Conservation (phyloP, 2,888 invertebrate genomes). For the Eudasyphora cyanicolor region DNA sequence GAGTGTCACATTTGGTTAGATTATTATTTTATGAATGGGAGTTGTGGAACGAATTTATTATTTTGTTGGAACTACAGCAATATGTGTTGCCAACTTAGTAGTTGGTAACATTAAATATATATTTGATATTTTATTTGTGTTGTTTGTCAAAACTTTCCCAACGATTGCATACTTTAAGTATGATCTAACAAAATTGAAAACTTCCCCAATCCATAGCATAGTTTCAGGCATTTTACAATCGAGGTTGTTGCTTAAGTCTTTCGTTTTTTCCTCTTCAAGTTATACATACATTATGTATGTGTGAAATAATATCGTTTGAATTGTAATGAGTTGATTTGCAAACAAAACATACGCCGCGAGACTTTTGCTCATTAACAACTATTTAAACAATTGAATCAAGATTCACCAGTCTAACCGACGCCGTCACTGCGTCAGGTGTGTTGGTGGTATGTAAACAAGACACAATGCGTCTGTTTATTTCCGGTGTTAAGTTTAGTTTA, state of each 20-base stretch:
- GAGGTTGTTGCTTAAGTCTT: constrained; percentile 41
- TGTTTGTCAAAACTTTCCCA: no score
- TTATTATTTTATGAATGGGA: no score
- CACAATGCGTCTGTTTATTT: constrained; percentile 30
- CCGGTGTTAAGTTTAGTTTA: constrained; percentile 40
- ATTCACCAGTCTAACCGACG: constrained; percentile 21
- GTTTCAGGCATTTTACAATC: background rate
- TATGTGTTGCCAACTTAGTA: no score
- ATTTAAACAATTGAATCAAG: constrained; percentile 43
- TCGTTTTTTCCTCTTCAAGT: background rate
- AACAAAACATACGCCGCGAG: background rate
- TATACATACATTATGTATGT: background rate
- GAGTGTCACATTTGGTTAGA: no score
- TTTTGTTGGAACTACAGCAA: no score
- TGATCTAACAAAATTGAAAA: background rate
- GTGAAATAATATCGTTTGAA: background rate
- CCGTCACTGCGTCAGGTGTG: background rate
- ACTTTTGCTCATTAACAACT: background rate
- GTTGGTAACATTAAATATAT: no score
- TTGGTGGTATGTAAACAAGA: constrained; percentile 1
- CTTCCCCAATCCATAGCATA: constrained; percentile 1
- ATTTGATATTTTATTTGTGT: no score
- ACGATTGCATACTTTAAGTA: constrained; percentile 24
- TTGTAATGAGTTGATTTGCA: background rate
- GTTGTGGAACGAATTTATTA: no score